phyloP scores from a whole-genome alignment of 1,140 invertebrate species.

The Papilio aristodemus region DNA sequence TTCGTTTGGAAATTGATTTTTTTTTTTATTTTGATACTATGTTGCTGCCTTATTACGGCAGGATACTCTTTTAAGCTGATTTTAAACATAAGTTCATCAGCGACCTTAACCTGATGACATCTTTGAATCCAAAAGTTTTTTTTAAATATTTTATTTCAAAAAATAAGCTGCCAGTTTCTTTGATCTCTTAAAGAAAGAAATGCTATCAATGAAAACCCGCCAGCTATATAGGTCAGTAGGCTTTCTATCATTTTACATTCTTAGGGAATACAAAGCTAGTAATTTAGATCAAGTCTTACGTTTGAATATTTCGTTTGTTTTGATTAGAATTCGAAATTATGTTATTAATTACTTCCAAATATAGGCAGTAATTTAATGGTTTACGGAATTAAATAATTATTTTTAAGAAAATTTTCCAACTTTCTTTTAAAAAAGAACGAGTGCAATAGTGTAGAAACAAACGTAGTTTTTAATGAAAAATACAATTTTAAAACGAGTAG shows the following conservation, averaged over 20 bases:
- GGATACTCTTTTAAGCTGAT: too few relatives aligned
- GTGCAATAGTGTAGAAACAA: background rate
- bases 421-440: background rate
- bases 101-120: background rate
- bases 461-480: background rate
- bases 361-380: too few relatives aligned
- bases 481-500: background rate
- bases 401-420: too few relatives aligned
- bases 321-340: too few relatives aligned
- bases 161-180: slow-evolving; percentile 2
- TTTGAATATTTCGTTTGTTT: too few relatives aligned
- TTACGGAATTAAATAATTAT: too few relatives aligned
- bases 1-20: too few relatives aligned
- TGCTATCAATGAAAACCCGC: background rate
- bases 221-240: background rate
- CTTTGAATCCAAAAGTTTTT: slow-evolving; percentile 5
- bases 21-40: too few relatives aligned
- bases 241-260: background rate
- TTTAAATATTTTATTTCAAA: background rate
- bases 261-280: background rate
- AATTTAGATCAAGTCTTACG: too few relatives aligned
- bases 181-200: background rate
- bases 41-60: too few relatives aligned
- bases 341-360: too few relatives aligned
- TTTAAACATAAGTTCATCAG: background rate